phyloP scores from a whole-genome alignment of 2,888 invertebrate species.

The Epistrophe grossulariae region DNA sequence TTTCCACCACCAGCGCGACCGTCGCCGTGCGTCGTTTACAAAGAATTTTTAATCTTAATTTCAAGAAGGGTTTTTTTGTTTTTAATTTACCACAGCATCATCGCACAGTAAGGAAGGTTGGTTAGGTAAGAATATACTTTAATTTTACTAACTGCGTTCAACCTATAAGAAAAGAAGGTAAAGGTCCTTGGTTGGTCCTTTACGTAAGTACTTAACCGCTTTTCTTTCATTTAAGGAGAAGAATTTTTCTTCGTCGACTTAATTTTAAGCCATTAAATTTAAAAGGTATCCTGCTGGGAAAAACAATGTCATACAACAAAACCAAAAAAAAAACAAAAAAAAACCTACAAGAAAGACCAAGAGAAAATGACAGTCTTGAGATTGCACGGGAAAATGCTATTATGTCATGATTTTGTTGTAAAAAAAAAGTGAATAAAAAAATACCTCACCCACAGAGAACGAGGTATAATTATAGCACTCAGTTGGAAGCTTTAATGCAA shows the following conservation, averaged over 20 bases:
- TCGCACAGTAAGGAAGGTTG: background rate
- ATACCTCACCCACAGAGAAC: constrained; percentile 22
- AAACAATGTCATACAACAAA: constrained; percentile 1
- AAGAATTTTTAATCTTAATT: constrained; percentile 27
- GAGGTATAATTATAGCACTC: constrained; percentile 69
- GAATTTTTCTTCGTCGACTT: constrained; percentile 36
- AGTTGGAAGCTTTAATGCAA: constrained; percentile 71
- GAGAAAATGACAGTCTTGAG: constrained; percentile 61
- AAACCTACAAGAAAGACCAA: constrained; percentile 10
- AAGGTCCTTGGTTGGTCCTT: constrained; percentile 41
- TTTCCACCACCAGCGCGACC: background rate
- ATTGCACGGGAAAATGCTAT: constrained; percentile 69
- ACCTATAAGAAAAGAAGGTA: constrained; percentile 12
- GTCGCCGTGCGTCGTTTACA: background rate
- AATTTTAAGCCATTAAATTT: constrained; percentile 63
- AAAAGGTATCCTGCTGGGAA: constrained; percentile 36
- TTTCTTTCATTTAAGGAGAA: constrained; percentile 64
- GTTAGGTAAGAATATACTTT: background rate
- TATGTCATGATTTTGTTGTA: constrained; percentile 64
- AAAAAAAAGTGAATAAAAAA: constrained; percentile 52
- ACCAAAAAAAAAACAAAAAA: constrained; percentile 15
- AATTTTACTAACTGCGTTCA: constrained; percentile 38
- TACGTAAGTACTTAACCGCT: constrained; percentile 57
- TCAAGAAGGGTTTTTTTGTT: constrained; percentile 10
- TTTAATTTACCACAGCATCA: constrained; percentile 37